A percentile compares a stretch with the other conserved stretches of the same genome.
These are phyloP conservation scores for Hydrozoanthus tunicans DNA, from an alignment of 64 coral and sea anemone species.

Conservation along the genomic window DNA sequence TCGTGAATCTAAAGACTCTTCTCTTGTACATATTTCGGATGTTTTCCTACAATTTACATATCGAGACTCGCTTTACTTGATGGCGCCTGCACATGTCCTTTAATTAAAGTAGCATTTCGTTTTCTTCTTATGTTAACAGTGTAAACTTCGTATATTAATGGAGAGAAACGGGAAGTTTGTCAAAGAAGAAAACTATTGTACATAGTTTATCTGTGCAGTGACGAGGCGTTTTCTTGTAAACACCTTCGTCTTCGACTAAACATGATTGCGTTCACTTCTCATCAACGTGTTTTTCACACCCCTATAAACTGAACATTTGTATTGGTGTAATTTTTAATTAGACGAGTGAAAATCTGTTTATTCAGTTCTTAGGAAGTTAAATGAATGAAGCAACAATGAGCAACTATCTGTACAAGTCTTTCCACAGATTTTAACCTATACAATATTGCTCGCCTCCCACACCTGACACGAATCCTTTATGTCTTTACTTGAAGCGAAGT, in stretches of 20 bases:
- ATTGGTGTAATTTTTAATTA: conserved; percentile 10
- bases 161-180: neutral
- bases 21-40: conserved; percentile 46
- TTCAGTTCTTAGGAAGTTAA: neutral
- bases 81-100: conserved; percentile 53
- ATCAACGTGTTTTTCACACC: conserved; percentile 42
- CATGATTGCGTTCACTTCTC: neutral
- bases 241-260: neutral
- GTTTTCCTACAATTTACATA: conserved; percentile 58
- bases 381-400: neutral
- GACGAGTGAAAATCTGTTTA: neutral
- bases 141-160: neutral
- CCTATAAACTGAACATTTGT: neutral
- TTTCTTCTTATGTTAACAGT: conserved; percentile 55
- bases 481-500: conserved; percentile 3
- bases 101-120: conserved; percentile 15
- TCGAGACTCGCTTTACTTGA: conserved; percentile 45
- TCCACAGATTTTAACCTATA: conserved; percentile 18
- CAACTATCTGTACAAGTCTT: neutral
- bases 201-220: conserved; percentile 2
- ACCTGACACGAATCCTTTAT: conserved; percentile 19
- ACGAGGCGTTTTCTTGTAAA: conserved; percentile 15
- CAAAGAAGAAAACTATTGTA: neutral
- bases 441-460: conserved; percentile 20
- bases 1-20: conserved; percentile 4